Conservation (phyloP, 2,113 vertebrate species). For the Morone saxatilis region DNA sequence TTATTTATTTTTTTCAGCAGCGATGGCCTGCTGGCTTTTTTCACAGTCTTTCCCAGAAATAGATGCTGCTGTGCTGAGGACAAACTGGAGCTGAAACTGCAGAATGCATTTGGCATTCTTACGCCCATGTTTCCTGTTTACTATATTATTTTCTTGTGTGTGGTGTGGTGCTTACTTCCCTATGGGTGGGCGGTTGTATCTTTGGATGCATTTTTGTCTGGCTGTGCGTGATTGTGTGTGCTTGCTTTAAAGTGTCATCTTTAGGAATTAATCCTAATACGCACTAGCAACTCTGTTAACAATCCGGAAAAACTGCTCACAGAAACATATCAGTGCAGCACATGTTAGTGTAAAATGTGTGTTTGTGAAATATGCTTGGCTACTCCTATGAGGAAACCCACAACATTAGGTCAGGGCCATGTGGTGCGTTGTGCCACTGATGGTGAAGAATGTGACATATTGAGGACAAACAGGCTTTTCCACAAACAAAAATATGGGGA, state of each 20-base stretch:
- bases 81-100: slow-evolving; percentile 71
- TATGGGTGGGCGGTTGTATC: slow-evolving; percentile 53
- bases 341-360: slow-evolving; percentile 47
- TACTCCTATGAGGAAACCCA: slow-evolving; percentile 69
- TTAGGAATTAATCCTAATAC: not conserved
- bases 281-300: not conserved
- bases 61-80: slow-evolving; percentile 65
- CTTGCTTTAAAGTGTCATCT: slow-evolving; percentile 2
- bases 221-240: not conserved
- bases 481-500: slow-evolving; percentile 80
- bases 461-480: slow-evolving; percentile 80
- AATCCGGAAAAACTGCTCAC: not conserved
- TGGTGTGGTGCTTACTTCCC: slow-evolving; percentile 71
- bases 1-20: slow-evolving; percentile 14
- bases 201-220: slow-evolving; percentile 54
- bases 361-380: slow-evolving; percentile 61
- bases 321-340: slow-evolving; percentile 21
- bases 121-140: slow-evolving; percentile 84
- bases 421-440: slow-evolving; percentile 73
- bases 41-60: slow-evolving; percentile 75
- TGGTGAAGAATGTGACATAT: slow-evolving; percentile 79
- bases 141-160: slow-evolving; percentile 72
- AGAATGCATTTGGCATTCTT: slow-evolving; percentile 76
- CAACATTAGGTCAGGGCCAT: slow-evolving; percentile 78
- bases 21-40: slow-evolving; percentile 57